Evolutionary conservation across 2,113 vertebrate species (phyloP).

Genomic region (Symphodus melops): DNA sequence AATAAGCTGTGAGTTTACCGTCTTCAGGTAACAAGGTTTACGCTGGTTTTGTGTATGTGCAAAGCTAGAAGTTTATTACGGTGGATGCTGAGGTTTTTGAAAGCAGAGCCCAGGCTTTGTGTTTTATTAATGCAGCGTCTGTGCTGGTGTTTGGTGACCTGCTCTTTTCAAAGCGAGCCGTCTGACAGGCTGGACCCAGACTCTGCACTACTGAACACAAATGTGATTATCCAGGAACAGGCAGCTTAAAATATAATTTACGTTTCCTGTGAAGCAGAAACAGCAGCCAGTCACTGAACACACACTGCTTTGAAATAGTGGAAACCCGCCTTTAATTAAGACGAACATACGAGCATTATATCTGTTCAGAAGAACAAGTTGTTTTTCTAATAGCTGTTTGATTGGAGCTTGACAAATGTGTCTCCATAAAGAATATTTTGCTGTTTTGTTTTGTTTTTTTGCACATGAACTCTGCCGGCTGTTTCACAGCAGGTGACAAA

Average conservation of each 20-base stretch:
- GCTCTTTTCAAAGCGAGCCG: slow-evolving; percentile 36
- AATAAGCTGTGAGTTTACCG: neutral
- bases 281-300: slow-evolving; percentile 6
- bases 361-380: neutral
- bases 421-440: neutral
- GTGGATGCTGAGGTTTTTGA: neutral
- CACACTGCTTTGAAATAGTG: slow-evolving; percentile 32
- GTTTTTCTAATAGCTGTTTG: neutral
- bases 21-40: neutral
- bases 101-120: neutral
- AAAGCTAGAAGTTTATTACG: neutral
- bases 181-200: slow-evolving; percentile 30
- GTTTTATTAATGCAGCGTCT: slow-evolving; percentile 18
- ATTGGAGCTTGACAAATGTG: neutral
- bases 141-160: slow-evolving; percentile 27
- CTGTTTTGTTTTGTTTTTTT: slow-evolving; percentile 2
- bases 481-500: neutral
- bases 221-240: slow-evolving; percentile 64
- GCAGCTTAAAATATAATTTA: slow-evolving; percentile 50
- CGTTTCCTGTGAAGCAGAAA: slow-evolving; percentile 18
- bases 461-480: neutral
- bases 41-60: neutral
- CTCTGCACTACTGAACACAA: slow-evolving; percentile 20
- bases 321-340: neutral
- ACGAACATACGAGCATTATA: neutral